A percentile compares a stretch with the other conserved stretches of the same genome.
phyloP scores from a whole-genome alignment of 2,888 invertebrate species.

The Drosophila merina region DNA sequence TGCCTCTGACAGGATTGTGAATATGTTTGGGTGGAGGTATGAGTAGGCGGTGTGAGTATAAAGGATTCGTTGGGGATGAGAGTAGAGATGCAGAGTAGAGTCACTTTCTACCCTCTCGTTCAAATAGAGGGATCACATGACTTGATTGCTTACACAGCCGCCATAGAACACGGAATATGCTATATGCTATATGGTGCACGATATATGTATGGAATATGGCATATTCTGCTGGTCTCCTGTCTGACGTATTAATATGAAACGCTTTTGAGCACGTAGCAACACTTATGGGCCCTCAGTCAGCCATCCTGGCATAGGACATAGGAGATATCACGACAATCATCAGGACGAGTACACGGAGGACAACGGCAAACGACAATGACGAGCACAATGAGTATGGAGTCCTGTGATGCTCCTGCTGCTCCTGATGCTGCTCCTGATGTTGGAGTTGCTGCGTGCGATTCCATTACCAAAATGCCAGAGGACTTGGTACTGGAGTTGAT shows the following conservation, averaged over 20 bases:
- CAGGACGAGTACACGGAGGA: constrained; percentile 56
- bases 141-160: constrained; percentile 75
- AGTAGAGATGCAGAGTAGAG: constrained; percentile 55
- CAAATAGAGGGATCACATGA: constrained; percentile 78
- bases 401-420: constrained; percentile 1
- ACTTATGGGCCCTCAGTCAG: constrained; percentile 73
- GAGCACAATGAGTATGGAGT: constrained; percentile 35
- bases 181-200: constrained; percentile 5
- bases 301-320: constrained; percentile 60
- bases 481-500: constrained; percentile 39
- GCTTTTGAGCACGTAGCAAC: constrained; percentile 82
- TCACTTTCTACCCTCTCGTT: constrained; percentile 78
- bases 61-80: constrained; percentile 35
- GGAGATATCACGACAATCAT: constrained; percentile 66
- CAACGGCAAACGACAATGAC: constrained; percentile 50
- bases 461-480: constrained; percentile 73
- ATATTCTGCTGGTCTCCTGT: constrained; percentile 49
- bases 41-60: constrained; percentile 8
- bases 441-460: constrained; percentile 73
- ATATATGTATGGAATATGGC: not conserved
- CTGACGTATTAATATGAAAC: constrained; percentile 79
- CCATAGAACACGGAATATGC: constrained; percentile 55
- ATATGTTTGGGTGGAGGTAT: constrained; percentile 14
- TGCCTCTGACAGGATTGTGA: constrained; percentile 45
- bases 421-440: constrained; percentile 20